Evolutionary conservation across 2,113 vertebrate genomes (phyloP).

Genomic region (Rhinolophus ferrumequinum): DNA sequence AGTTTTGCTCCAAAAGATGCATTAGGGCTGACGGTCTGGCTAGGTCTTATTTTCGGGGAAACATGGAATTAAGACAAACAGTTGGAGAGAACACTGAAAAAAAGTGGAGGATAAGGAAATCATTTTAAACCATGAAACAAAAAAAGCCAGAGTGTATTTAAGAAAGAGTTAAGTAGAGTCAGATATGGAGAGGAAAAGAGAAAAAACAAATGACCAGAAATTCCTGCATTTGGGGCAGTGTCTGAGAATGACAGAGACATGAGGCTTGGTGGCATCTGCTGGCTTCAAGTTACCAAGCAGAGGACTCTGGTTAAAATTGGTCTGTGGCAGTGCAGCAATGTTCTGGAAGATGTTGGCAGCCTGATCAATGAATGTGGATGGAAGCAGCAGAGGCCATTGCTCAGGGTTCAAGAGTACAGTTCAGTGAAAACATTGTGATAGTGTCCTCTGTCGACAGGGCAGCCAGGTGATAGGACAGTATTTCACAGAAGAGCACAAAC

Average conservation of each 20-base stretch:
- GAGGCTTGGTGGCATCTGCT: neutral
- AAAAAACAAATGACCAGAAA: neutral
- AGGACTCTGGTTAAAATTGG: neutral
- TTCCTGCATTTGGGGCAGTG: neutral
- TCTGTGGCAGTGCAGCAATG: constrained; percentile 23
- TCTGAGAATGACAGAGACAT: neutral
- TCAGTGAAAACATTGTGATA: neutral
- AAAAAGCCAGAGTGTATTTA: neutral
- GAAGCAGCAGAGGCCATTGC: neutral
- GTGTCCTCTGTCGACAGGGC: neutral
- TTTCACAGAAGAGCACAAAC: neutral
- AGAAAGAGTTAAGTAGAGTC: neutral
- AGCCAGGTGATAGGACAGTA: neutral
- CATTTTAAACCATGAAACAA: neutral
- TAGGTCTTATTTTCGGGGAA: too few relatives aligned
- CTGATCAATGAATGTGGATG: neutral
- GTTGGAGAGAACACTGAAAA: neutral
- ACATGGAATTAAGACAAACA: neutral
- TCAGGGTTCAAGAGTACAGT: neutral
- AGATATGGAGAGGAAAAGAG: neutral
- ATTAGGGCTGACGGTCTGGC: too few relatives aligned
- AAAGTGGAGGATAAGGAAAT: neutral
- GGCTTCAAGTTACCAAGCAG: neutral
- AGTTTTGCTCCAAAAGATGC: too few relatives aligned
- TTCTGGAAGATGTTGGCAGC: neutral